Evolutionary conservation across 1,140 invertebrate species (phyloP).

Genomic region (Phocides pigmalion): DNA sequence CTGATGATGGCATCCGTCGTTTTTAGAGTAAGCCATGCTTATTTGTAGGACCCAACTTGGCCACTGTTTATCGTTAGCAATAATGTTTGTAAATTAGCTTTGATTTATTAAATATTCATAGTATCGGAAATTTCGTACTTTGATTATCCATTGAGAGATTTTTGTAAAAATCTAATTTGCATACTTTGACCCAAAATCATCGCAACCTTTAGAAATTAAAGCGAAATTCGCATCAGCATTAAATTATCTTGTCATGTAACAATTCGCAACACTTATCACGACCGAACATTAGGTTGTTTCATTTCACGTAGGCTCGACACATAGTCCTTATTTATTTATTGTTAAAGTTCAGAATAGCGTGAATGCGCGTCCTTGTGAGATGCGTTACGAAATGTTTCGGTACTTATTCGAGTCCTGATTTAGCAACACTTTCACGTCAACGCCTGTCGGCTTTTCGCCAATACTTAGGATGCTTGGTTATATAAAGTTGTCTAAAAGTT

Average conservation of each 20-base stretch:
- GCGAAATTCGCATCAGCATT: constrained; percentile 27
- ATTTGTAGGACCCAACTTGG: no score
- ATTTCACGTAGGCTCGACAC: neutral
- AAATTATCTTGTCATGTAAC: constrained; percentile 34
- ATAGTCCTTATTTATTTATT: neutral
- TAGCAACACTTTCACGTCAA: constrained; percentile 35
- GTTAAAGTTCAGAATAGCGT: constrained; percentile 18
- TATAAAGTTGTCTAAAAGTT: constrained; percentile 28
- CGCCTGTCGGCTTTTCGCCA: constrained; percentile 33
- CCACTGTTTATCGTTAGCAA: no score
- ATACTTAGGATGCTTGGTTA: constrained; percentile 27
- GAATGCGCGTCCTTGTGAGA: constrained; percentile 2
- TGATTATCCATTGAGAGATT: neutral
- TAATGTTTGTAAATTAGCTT: no score
- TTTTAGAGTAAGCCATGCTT: no score
- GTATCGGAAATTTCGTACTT: no score
- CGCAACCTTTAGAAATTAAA: constrained; percentile 26
- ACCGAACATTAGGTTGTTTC: constrained; percentile 25
- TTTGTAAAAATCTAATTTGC: neutral
- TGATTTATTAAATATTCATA: no score
- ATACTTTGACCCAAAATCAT: constrained; percentile 6
- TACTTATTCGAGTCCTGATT: constrained; percentile 30
- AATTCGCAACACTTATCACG: constrained; percentile 31
- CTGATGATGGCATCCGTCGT: no score
- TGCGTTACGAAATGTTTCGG: constrained; percentile 21